Evolutionary conservation across 2,113 vertebrate genomes (phyloP), one percentile per base, ranked within the genome.

Genomic region (Dendropsophus ebraccatus): DNA sequence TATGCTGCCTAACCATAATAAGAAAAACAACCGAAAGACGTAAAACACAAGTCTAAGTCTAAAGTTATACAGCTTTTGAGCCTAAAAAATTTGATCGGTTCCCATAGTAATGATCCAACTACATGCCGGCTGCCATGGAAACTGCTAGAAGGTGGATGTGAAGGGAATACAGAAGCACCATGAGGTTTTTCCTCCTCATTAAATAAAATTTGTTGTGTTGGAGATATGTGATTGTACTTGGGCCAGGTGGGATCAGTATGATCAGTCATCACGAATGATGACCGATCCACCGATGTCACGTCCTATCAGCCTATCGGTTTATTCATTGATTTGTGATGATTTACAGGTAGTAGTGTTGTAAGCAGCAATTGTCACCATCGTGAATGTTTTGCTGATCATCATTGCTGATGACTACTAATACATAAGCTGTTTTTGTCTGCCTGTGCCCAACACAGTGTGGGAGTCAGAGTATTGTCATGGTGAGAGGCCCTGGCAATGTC

Each of bases 111-210:
- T 41, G 32, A 21, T 37, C 82, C 41, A 56, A 74, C 54, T 60
- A 62, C 72, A 60, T 32, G 72, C 76, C 72, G 74, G 82, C 82
- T 84, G 82, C 82, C 72, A 84, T 84, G 82, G 82, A 84, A 76
- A 84, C 82, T 50, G 72, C 21, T 45, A 11, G 8, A 76, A 75
- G 82, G 54, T 62, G 54, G 82, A 84, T 84, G 35, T 84, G 72
- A 75, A 25, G 35, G 56, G 82, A 84, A 84, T 84, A 35, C 60
- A n/a, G n/a, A 69, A 70, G 67, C 30, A 9, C 58, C 32, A 30
- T 52, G 19, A 25, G 21, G 41, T 72, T 25, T 17, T 82, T 21
- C 30, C 62, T 41, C 28, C 32, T 54, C 65, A 28, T 23, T 14
- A 65, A 60, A 82, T 25, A 32, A 41, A 60, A 80, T 25, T 19